phyloP scores from a whole-genome alignment of 2,113 vertebrate species.

The Centropristis striata region DNA sequence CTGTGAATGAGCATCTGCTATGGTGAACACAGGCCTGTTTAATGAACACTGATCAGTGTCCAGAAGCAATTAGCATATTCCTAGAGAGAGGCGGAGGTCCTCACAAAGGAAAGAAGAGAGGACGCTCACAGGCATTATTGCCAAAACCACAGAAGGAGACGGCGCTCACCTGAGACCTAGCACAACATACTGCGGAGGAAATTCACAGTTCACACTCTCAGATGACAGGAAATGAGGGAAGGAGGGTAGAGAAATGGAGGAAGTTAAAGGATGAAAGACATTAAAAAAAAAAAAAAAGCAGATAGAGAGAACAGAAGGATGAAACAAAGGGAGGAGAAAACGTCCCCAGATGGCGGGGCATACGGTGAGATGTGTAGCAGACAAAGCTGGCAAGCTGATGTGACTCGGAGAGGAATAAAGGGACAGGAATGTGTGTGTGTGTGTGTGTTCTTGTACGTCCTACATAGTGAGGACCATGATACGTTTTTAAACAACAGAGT shows the following conservation, averaged over 20 bases:
- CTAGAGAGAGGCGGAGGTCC: slow-evolving; percentile 31
- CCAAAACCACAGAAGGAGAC: slow-evolving; percentile 64
- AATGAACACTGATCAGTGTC: slow-evolving; percentile 76
- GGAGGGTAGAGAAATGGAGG: neutral
- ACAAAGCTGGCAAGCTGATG: slow-evolving; percentile 69
- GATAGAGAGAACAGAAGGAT: slow-evolving; percentile 41
- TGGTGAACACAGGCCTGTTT: slow-evolving; percentile 53
- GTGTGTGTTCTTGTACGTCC: no score
- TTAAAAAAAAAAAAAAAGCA: slow-evolving; percentile 38
- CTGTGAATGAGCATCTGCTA: slow-evolving; percentile 71
- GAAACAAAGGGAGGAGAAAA: slow-evolving; percentile 68
- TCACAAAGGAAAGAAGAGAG: slow-evolving; percentile 45
- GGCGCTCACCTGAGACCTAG: slow-evolving; percentile 69
- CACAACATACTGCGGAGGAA: slow-evolving; percentile 34
- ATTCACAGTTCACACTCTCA: slow-evolving; percentile 56
- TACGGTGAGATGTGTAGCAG: slow-evolving; percentile 70
- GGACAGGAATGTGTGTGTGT: slow-evolving; percentile 25
- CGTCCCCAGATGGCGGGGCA: slow-evolving; percentile 74
- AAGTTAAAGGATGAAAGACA: slow-evolving; percentile 33
- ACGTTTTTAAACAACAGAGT: no score
- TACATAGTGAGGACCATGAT: no score
- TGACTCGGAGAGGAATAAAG: slow-evolving; percentile 62
- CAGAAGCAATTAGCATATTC: slow-evolving; percentile 79
- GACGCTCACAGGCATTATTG: slow-evolving; percentile 36
- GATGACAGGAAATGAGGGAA: slow-evolving; percentile 57